These are phyloP conservation scores for Drosophila littoralis DNA, from an alignment of 1,140 invertebrate species.

Conservation along the genomic window DNA sequence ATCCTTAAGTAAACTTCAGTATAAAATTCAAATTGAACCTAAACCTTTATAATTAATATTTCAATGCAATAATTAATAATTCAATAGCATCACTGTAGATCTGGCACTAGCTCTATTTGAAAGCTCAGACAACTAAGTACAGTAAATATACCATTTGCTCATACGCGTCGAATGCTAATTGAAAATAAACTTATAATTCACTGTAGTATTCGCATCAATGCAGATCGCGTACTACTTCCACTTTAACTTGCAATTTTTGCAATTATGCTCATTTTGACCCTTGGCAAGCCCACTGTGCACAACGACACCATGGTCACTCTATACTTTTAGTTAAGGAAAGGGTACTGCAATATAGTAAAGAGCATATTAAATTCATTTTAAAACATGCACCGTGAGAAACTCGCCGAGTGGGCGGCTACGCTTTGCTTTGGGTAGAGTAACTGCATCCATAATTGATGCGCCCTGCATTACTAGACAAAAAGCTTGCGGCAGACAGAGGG, in stretches of 20 bases:
- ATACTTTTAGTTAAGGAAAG: background rate
- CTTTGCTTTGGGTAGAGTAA: background rate
- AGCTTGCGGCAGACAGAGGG: background rate
- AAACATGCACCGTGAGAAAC: slow-evolving; percentile 73
- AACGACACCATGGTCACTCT: background rate
- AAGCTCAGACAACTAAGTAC: no score
- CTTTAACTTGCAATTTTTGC: background rate
- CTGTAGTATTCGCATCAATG: no score
- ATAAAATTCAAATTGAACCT: no score
- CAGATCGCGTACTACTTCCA: no score
- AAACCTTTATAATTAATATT: no score
- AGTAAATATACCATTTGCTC: no score
- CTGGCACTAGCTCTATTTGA: no score
- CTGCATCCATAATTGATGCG: slow-evolving; percentile 67
- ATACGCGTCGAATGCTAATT: no score
- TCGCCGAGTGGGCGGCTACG: slow-evolving; percentile 61
- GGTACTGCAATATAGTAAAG: slow-evolving; percentile 40
- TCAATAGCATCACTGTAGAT: no score
- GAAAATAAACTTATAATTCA: no score
- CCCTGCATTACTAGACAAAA: slow-evolving; percentile 74
- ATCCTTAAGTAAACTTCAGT: no score
- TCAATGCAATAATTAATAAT: no score
- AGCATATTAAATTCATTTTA: slow-evolving; percentile 76
- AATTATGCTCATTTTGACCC: background rate
- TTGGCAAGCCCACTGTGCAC: background rate